phyloP scores from a whole-genome alignment of 1,140 invertebrate genomes.

The Pseudobourletiella spinata region DNA sequence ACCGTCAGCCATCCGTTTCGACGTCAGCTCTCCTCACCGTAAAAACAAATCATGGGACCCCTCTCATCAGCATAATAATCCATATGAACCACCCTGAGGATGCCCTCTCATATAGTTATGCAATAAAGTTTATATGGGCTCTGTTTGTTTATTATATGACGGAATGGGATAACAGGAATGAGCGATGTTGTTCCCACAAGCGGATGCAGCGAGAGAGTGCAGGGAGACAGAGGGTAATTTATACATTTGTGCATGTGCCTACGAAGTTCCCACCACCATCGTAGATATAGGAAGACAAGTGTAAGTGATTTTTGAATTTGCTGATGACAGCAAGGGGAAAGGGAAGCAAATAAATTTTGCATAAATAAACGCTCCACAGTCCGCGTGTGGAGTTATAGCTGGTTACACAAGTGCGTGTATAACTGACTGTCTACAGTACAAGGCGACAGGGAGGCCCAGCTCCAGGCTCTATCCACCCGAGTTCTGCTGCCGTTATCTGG shows the following conservation, averaged over 20 bases:
- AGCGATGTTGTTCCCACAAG: background rate
- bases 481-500: background rate
- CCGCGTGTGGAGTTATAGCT: background rate
- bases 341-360: slow-evolving; percentile 4
- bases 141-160: background rate
- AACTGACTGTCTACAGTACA: background rate
- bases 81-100: too few species aligned
- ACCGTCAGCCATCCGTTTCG: too few species aligned
- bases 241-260: background rate
- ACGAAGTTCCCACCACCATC: too few species aligned
- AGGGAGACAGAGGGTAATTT: background rate
- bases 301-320: slow-evolving; percentile 4
- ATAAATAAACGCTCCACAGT: background rate
- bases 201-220: background rate
- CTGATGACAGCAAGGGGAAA: background rate
- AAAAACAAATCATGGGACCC: too few species aligned
- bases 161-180: background rate
- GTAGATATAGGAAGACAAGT: background rate
- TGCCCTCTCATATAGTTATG: too few species aligned
- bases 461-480: background rate
- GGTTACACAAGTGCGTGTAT: background rate
- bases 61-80: too few species aligned
- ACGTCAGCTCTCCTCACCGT: too few species aligned
- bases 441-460: background rate
- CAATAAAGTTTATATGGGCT: background rate